Base-by-base conservation (phyloP, 2,888 invertebrate genomes). In the Muscina levida region DNA sequence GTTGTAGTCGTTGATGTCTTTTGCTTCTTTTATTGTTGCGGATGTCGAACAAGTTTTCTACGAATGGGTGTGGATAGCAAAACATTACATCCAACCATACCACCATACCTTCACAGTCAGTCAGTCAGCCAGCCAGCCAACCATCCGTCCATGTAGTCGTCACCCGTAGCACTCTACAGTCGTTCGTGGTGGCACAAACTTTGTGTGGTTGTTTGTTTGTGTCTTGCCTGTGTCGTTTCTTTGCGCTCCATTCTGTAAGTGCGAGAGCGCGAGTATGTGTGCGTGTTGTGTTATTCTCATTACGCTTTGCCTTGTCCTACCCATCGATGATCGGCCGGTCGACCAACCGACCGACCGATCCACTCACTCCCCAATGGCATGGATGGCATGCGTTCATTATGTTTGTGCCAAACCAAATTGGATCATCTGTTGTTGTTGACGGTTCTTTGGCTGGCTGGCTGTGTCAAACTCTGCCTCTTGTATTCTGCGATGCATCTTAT, bases 31-130 rank as follows among this genome's bases (percentile, higher is more conserved):
- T 82, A 79, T 78, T 81, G 82, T 84, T 79, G 84, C 84, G 84
- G 84, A 85, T 83, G 84, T 83, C 82, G 84, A 84, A 85, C 86
- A 84, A 85, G 85, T 85, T 85, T 86, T 86, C 84, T 84, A 85
- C 86, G 84, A 85, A 85, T 85, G 84, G 84, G 85, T 85, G 84
- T 84, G 83, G 76, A 82, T 82, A 79, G 77, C 73, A 77, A 19
- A 68, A 2, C 44, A 15, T 42, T 24, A 68, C 51, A 31, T 37
- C 57, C 39, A 39, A 8, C 24, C 19, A 65, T 13, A 68, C 53
- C n/a, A 8, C 39, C 24, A 4, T 57, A 46, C 31, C 51, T 24
- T 51, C 15, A 42, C 26, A 11, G 13, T 13, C 19, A 26, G 4
- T 17, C 31, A 19, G 24, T 3, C 1, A n/a, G n/a, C 2, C 13